Evolutionary conservation across 2,113 vertebrate species (phyloP), one percentile per base, ranked within the genome.

Genomic region (Chlorocebus sabaeus): DNA sequence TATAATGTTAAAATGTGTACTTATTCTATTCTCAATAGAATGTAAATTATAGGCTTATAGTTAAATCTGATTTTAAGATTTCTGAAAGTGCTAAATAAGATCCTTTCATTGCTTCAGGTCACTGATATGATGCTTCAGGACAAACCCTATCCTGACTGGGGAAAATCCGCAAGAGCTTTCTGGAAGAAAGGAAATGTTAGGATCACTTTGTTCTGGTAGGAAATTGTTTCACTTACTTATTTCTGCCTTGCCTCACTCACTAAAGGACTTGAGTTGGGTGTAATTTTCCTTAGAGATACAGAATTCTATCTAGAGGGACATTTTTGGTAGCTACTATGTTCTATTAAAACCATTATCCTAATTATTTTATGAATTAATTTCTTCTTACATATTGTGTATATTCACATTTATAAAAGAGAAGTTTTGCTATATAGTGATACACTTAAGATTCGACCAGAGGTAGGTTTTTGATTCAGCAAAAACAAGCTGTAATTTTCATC

Each of bases 111-210:
- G 18, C 2, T 98, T 13, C 95, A 99, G 99, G 99, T 99, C 96
- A 99, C 99, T 18, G 99, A 99, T 92, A 99, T 99, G 99, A 99
- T 99, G 99, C 99, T 99, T 89, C 99, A 99, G 98, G 99, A 99
- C 97, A 99, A 99, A 61, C 98, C 99, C 38, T 99, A 99, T 84
- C 99, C 99, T 94, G 99, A 99, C 32, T 99, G 99, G 99, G 99
- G 99, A 59, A 99, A 99, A 97, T 99, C 99, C 13, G 99, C 99
- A 61, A 99, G 99, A 98, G 99, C 99, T 92, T 99, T 99, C 98
- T 99, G 99, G 99, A 99, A 99, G 98, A 99, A 98, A 96, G 99
- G 99, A 96, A 99, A 99, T 82, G 99, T 99, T 98, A 99, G 99
- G 97, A 99, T 99, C 68, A 98, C 99, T 98, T 99, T 99, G 80